Evolutionary conservation across 2,888 invertebrate species (phyloP), one percentile per base, ranked within the genome.

Genomic region (Matsumyia berberina): DNA sequence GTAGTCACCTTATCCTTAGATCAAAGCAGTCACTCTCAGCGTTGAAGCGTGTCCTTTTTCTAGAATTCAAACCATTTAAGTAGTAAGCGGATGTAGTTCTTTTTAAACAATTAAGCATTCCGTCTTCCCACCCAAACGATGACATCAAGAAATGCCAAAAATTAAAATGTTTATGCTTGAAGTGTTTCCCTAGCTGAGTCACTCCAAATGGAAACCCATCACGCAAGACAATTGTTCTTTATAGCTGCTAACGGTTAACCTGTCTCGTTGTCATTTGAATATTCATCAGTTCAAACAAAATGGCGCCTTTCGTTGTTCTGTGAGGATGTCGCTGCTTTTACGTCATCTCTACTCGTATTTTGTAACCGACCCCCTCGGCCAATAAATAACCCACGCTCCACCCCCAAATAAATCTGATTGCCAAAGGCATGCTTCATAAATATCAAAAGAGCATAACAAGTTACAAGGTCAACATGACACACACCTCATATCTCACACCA

Each of bases 391-490:
- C 35, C 44, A 17, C 3, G 33, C 12, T 55, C 53, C 49, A 33
- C 31, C 11, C 44, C 33, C 33, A 12, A 42, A 44, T 2, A 55
- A 39, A 1, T 24, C 29, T 19, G 33, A 46, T 33, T 17, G 46
- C 9, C 31, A 37, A 35, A 46, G 35, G 49, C 6, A 53, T 55
- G 24, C 12, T 64, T 57, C 17, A 67, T 53, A 67, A 17, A 39
- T 66, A 17, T 35, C 69, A 62, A 46, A 62, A 44, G 31, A 57
- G 55, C 70, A 57, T 78, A 62, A 44, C 62, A 37, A 78, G 55
- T 31, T 17, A 46, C 78, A 78, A 78, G 78, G 78, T 78, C 78
- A 70, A 35, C 37, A 49, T 49, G 49, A 17, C 39, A 33, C 62
- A 58, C 49, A 76, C 46, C 57, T 64, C 58, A 60, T 77, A 67